Conservation (phyloP, 1,140 invertebrate species). For the Achroia grisella region DNA sequence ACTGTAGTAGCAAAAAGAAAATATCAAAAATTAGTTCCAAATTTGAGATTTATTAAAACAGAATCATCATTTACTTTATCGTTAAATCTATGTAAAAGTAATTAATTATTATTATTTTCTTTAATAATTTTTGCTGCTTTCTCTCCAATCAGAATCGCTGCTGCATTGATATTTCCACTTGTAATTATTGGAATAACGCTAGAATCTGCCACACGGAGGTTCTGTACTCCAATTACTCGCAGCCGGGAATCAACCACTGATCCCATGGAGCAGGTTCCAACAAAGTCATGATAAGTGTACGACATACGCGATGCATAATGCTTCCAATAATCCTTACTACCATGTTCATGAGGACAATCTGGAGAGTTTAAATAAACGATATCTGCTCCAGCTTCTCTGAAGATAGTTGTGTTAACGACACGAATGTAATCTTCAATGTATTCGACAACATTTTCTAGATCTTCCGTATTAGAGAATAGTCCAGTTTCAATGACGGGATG, state of each 20-base stretch:
- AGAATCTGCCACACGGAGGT: constrained; percentile 82
- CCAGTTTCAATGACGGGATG: constrained; percentile 15
- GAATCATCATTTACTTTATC: no score
- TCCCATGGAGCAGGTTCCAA: constrained; percentile 15
- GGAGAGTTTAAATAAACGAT: constrained; percentile 6
- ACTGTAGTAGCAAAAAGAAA: neutral
- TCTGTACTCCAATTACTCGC: constrained; percentile 79
- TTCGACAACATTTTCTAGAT: constrained; percentile 15
- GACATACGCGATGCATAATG: constrained; percentile 10
- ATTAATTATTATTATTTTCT: no score
- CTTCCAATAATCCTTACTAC: constrained; percentile 14
- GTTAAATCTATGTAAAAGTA: no score
- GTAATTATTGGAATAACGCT: constrained; percentile 84
- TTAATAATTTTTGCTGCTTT: constrained; percentile 89
- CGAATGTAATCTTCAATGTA: constrained; percentile 14
- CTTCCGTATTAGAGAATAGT: constrained; percentile 10
- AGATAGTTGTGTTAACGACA: constrained; percentile 17
- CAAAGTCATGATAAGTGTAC: constrained; percentile 10
- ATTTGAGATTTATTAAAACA: no score
- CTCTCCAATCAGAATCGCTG: constrained; percentile 90
- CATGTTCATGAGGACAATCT: constrained; percentile 4
- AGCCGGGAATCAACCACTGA: constrained; percentile 84
- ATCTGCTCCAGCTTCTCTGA: constrained; percentile 12
- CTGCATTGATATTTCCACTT: constrained; percentile 85
- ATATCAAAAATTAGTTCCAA: neutral